Percentiles rank a stretch among this genome's conserved stretches.
Evolutionary conservation across 2,888 invertebrate species (phyloP).

Genomic region (Himalopsyche anomala): DNA sequence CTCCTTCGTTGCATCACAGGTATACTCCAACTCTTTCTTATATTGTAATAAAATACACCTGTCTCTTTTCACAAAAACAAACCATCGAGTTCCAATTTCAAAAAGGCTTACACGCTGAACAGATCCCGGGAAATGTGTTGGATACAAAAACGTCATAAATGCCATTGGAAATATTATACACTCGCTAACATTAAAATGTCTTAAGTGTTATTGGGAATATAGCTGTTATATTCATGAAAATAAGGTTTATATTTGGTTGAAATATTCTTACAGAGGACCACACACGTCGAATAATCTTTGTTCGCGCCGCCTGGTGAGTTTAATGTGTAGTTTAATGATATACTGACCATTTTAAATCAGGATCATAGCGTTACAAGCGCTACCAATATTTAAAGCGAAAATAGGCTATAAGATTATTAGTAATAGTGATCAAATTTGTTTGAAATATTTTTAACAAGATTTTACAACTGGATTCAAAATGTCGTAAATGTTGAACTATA

Average conservation of each 20-base stretch:
- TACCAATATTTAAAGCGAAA: neutral
- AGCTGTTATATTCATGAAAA: neutral
- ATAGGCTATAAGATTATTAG: neutral
- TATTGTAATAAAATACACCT: conserved; percentile 24
- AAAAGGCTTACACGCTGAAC: conserved; percentile 28
- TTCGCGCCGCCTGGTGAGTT: conserved; percentile 64
- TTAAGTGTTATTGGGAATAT: conserved; percentile 28
- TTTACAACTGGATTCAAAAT: conserved; percentile 12
- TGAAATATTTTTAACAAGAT: conserved; percentile 58
- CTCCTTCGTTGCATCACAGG: neutral
- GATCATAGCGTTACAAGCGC: conserved; percentile 39
- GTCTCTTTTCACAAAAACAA: conserved; percentile 51
- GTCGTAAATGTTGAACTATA: conserved; percentile 1
- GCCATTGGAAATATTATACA: neutral
- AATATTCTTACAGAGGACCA: conserved; percentile 54
- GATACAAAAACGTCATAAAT: conserved; percentile 49
- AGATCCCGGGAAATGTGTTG: neutral
- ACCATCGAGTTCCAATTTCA: conserved; percentile 52
- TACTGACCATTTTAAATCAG: conserved; percentile 53
- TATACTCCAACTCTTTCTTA: neutral
- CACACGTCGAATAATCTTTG: conserved; percentile 65
- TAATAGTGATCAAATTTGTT: conserved; percentile 28
- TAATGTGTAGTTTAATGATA: conserved; percentile 62
- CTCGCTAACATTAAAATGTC: conserved; percentile 46
- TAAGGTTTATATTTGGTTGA: neutral